Base-by-base conservation (phyloP, 2,888 invertebrate genomes). In the Coecobrya sp. region DNA sequence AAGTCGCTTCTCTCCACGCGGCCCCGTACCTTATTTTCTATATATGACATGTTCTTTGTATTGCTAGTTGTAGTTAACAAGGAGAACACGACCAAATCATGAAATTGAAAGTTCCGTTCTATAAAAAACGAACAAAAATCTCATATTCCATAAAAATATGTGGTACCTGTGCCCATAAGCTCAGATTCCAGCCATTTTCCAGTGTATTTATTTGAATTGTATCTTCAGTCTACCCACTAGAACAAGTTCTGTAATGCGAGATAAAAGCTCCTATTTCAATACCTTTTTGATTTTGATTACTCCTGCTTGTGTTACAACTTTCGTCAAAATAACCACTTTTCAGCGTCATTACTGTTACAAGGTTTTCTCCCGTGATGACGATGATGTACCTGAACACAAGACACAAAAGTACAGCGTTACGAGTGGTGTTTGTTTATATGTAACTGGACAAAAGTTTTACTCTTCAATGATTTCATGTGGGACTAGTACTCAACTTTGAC, bases 131-230 rank as follows among this genome's bases (percentile, higher is more conserved):
- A n/a, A n/a, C n/a, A 1, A 45, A 42, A 22, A 45, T 73, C 73
- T 45, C 73, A 45, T 73, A 73, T 73, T 73, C n/a, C 42, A 73
- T 73, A 73, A 19, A 55, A 49, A 11, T 70, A 70, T 36, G 36
- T 27, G 25, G 25, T 65, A 13, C 8, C 11, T 65, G 8, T 65
- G 4, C 11, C 25, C 22, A 25, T 25, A n/a, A n/a, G n/a, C 19
- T 19, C 19, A n/a, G 19, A 19, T 49, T 1, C 10, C 19, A 22
- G 1, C 7, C 1, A 8, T 59, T 19, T 59, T 59, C 8, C 5
- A 2, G 16, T 16, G 52, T 11, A 52, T 52, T 52, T 52, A 52
- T 52, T 52, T 52, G 52, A 52, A 11, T 16, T 52, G 52, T 52
- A 59, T 19, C 19, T 65, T 27, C n/a, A n/a, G n/a, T n/a, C n/a